Base-by-base conservation (phyloP, 2,888 invertebrate genomes). In the Steinernema scapterisci region DNA sequence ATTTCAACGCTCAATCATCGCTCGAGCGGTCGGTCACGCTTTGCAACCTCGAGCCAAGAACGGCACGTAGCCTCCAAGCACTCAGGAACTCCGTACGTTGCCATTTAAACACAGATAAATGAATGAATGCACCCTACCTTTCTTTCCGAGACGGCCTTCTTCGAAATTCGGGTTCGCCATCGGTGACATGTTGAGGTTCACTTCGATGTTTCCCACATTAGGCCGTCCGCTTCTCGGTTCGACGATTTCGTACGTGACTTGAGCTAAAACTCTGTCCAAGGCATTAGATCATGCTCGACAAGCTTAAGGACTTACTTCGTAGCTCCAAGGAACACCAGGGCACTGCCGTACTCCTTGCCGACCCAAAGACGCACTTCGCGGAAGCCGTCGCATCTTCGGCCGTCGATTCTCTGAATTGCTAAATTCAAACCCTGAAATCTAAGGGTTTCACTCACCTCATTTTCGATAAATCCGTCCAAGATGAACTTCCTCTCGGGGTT, bases 111-210 rank as follows among this genome's bases (percentile, higher is more conserved):
- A n/a, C n/a, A n/a, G n/a, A n/a, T n/a, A n/a, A n/a, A n/a, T n/a
- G n/a, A n/a, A n/a, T n/a, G n/a, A n/a, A n/a, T n/a, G n/a, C n/a
- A n/a, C n/a, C 11, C 19, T 54, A 54, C 54, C 54, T 25, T 54
- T 54, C 54, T 77, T 73, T 11, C 83, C 83, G 16, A 82, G 76
- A 31, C 83, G 79, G 52, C 81, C 79, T 51, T 80, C 79, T 71
- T 83, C 81, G 56, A 79, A 74, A 77, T 77, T 80, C 72, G 54
- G 80, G 56, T 81, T 80, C 9, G 81, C 81, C 80, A 82, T 81
- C 0, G 83, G 83, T 43, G 79, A 79, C 78, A 82, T 73, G 74
- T 83, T 54, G 25, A 56, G 6, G 21, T 73, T 73, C 21, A 54
- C 27, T 11, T 52, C 44, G 23, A 73, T 38, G 16, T 51, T 25